phyloP scores from a whole-genome alignment of 2,113 vertebrate species.

The Octodon degus region DNA sequence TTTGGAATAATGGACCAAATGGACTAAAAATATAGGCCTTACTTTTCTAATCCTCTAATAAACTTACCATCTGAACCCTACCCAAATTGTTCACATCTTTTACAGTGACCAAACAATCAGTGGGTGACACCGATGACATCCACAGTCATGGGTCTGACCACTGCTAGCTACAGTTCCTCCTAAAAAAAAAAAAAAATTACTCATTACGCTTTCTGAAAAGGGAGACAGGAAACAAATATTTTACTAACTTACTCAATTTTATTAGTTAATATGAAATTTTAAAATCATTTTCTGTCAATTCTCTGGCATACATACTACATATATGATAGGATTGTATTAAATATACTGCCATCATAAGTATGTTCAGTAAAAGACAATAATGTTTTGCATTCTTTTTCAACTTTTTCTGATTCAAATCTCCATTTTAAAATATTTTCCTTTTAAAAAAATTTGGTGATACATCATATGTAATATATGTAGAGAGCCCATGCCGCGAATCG shows the following conservation, averaged over 20 bases:
- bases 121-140: neutral
- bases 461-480: neutral
- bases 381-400: neutral
- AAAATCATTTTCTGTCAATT: slow-evolving; percentile 30
- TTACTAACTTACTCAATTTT: neutral
- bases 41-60: slow-evolving; percentile 30
- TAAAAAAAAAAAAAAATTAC: neutral
- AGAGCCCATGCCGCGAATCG: too few species aligned
- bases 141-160: neutral
- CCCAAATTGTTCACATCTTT: slow-evolving; percentile 45
- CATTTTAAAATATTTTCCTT: neutral
- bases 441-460: neutral
- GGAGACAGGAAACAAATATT: neutral
- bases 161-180: neutral
- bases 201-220: neutral
- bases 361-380: slow-evolving; percentile 34
- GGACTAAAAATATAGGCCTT: neutral
- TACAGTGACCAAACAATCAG: neutral
- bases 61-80: slow-evolving; percentile 21
- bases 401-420: slow-evolving; percentile 38
- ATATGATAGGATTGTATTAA: slow-evolving; percentile 20
- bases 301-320: neutral
- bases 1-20: neutral
- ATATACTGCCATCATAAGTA: slow-evolving; percentile 6
- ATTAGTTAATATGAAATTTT: slow-evolving; percentile 56